Conservation (phyloP, 2,797 vertebrate species). For the Pelodytes ibericus region DNA sequence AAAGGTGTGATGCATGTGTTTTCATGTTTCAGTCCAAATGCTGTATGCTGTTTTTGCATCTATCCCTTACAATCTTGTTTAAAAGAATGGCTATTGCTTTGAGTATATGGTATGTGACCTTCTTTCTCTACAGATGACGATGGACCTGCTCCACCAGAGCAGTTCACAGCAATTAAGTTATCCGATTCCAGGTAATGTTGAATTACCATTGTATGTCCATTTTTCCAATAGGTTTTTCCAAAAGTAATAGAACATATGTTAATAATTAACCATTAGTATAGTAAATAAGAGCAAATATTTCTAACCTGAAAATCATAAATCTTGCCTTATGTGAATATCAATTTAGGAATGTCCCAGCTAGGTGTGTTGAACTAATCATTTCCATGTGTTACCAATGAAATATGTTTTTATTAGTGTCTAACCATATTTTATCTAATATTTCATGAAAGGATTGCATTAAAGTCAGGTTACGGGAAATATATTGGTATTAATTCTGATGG, state of each 20-base stretch:
- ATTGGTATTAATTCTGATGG: conserved; percentile 93
- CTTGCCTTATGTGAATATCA: not conserved
- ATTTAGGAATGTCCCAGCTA: not conserved
- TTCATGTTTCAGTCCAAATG: no score
- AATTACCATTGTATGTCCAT: not conserved
- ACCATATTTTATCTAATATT: conserved; percentile 9
- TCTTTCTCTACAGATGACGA: conserved; percentile 79
- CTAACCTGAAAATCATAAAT: no score
- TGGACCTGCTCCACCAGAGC: conserved; percentile 92
- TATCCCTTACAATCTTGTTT: no score
- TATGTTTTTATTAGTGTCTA: no score
- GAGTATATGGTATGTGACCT: not conserved
- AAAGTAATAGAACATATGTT: no score
- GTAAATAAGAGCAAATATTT: no score
- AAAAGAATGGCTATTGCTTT: no score
- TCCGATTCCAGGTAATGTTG: conserved; percentile 85
- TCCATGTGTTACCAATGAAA: no score
- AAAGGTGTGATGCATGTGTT: no score
- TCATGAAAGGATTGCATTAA: conserved; percentile 86
- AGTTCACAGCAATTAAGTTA: conserved; percentile 92
- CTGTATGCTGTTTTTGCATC: no score
- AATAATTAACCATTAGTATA: no score
- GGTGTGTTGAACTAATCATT: not conserved
- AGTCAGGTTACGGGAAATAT: conserved; percentile 97
- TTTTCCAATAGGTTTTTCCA: no score